These are phyloP conservation scores for Tympanoctomys barrerae DNA, from an alignment of 2,797 vertebrate species.

Conservation along the genomic window DNA sequence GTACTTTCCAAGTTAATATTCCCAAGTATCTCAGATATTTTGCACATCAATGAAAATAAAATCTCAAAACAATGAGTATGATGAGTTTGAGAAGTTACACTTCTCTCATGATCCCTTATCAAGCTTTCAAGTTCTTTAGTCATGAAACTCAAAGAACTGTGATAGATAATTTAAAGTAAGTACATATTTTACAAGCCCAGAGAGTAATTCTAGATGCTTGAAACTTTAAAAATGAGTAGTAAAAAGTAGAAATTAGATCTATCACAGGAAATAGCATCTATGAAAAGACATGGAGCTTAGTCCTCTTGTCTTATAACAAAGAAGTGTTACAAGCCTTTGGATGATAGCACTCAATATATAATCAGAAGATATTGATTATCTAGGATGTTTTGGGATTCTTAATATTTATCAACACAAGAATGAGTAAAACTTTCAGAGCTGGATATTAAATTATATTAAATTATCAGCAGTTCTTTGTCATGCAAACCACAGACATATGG, in stretches of 20 bases:
- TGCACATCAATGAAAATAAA: slow-evolving; percentile 33
- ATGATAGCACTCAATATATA: neutral
- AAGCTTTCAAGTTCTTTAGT: slow-evolving; percentile 15
- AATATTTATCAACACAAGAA: slow-evolving; percentile 54
- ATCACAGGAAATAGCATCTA: neutral
- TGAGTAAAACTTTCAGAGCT: neutral
- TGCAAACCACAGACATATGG: neutral
- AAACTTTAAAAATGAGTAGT: slow-evolving; percentile 7
- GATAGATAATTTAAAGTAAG: slow-evolving; percentile 28
- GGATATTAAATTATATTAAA: slow-evolving; percentile 19
- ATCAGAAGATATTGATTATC: neutral
- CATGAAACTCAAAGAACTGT: neutral
- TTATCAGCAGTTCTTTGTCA: neutral
- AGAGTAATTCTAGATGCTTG: slow-evolving; percentile 35
- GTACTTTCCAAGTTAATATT: slow-evolving; percentile 34
- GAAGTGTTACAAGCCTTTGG: neutral
- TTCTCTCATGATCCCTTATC: slow-evolving; percentile 5
- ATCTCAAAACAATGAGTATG: slow-evolving; percentile 26
- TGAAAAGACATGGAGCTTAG: neutral
- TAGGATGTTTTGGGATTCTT: neutral
- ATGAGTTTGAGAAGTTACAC: neutral
- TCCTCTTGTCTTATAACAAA: neutral
- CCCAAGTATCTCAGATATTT: neutral
- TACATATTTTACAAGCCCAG: slow-evolving; percentile 1
- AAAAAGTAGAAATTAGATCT: slow-evolving; percentile 4